Conservation (phyloP, 2,888 invertebrate species). For the Chymomyza caudatula region DNA sequence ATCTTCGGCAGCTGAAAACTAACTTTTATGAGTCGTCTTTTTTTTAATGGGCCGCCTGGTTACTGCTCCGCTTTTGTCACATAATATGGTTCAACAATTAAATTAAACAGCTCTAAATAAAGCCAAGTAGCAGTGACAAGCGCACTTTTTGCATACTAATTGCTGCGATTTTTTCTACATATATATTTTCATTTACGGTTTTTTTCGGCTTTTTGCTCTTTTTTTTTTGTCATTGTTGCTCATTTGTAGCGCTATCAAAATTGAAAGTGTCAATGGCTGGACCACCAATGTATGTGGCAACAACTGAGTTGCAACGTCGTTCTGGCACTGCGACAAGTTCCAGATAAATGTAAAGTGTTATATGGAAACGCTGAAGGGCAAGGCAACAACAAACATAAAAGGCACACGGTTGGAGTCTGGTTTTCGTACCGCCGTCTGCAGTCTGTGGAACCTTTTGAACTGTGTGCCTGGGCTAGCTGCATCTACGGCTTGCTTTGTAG, state of each 20-base stretch:
- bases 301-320: neutral
- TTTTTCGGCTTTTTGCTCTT: too few relatives aligned
- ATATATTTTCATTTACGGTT: neutral
- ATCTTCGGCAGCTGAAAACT: neutral
- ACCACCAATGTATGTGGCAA: neutral
- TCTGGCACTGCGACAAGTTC: neutral
- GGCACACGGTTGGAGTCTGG: neutral
- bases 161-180: slow-evolving; percentile 37
- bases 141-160: slow-evolving; percentile 68
- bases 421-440: neutral
- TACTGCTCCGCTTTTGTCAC: slow-evolving; percentile 63
- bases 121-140: slow-evolving; percentile 61
- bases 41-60: slow-evolving; percentile 12
- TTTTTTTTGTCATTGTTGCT: neutral
- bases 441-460: neutral
- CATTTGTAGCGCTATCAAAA: slow-evolving; percentile 31
- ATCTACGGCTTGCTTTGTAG: neutral
- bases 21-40: neutral
- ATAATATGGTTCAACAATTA: slow-evolving; percentile 72
- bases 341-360: neutral
- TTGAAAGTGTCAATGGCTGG: slow-evolving; percentile 36
- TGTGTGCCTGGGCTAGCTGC: neutral
- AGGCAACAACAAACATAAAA: neutral
- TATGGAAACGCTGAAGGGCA: neutral
- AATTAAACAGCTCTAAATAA: slow-evolving; percentile 69